Conservation (phyloP, 2,113 vertebrate genomes). For the Centropristis striata region DNA sequence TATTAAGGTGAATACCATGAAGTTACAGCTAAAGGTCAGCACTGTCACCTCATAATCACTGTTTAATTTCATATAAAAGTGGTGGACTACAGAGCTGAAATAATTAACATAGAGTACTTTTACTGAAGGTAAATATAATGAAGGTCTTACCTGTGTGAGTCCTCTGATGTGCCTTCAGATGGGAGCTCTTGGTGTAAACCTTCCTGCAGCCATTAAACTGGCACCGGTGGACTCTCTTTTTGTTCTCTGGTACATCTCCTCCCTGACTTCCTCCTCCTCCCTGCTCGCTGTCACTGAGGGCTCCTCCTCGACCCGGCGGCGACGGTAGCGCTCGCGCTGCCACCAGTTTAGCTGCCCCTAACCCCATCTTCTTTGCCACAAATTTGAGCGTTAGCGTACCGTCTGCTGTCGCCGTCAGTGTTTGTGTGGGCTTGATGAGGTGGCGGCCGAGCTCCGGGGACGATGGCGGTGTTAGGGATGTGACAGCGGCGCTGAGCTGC, state of each 20-base stretch:
- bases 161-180: constrained; percentile 99
- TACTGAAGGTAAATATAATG: not conserved
- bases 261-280: constrained; percentile 79
- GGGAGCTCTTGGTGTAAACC: constrained; percentile 99
- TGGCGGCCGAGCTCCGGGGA: constrained; percentile 97
- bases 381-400: constrained; percentile 95
- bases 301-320: constrained; percentile 88
- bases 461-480: constrained; percentile 96
- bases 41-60: not conserved
- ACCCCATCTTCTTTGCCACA: constrained; percentile 93
- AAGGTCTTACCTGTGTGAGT: constrained; percentile 94
- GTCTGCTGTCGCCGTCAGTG: constrained; percentile 90
- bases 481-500: constrained; percentile 95
- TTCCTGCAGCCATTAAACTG: constrained; percentile 99
- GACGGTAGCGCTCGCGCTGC: constrained; percentile 85
- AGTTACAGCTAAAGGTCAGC: not conserved
- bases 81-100: not conserved
- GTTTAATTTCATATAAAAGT: not conserved
- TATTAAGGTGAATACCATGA: not conserved
- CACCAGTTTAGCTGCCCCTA: constrained; percentile 91
- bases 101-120: not conserved
- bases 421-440: constrained; percentile 93
- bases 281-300: constrained; percentile 78
- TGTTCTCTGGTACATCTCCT: constrained; percentile 93
- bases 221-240: constrained; percentile 98